Base-by-base conservation (phyloP, 2,888 invertebrate species). In the Apocheima hispidaria region DNA sequence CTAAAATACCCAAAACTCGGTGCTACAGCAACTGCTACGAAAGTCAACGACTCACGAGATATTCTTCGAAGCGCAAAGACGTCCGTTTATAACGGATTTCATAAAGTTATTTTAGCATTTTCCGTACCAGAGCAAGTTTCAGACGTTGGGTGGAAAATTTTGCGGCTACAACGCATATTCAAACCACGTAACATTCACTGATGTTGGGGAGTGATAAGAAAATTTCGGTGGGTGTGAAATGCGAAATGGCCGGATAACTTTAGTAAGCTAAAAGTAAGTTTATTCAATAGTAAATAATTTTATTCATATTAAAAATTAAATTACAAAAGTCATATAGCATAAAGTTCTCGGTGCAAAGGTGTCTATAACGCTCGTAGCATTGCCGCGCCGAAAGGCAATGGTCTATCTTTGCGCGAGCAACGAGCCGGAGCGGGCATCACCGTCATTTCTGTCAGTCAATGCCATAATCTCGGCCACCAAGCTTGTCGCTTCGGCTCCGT, bases 21-120 rank as follows among this genome's bases (percentile, higher is more conserved):
- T 38, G 46, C 53, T 49, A 36, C 28, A 36, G 36, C 10, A 48
- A 56, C 51, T 41, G 46, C 46, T 51, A 48, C 36, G 33, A 54
- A 57, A 60, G 46, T 60, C 20, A 36, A 57, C 48, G 53, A 49
- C 40, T 51, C 40, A 40, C 53, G 40, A 56, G 54, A 66, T 54
- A 46, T 66, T 58, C 33, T 48, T 53, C 56, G 38, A 49, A 57
- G 50, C 53, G 55, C 53, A 56, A 63, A 60, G 55, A 44, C 53
- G 58, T 56, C 53, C 48, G 60, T 64, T 67, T 48, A 57, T 36
- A 36, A 26, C 30, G 18, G 43, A 57, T 56, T 60, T 62, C 48
- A 58, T 58, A 55, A 65, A 65, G 49, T 64, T 60, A 58, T 62
- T 60, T 58, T 16, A 60, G 40, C 50, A 57, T 46, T 63, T 56